phyloP scores from a whole-genome alignment of 1,140 invertebrate species.

The Drosophila auraria region DNA sequence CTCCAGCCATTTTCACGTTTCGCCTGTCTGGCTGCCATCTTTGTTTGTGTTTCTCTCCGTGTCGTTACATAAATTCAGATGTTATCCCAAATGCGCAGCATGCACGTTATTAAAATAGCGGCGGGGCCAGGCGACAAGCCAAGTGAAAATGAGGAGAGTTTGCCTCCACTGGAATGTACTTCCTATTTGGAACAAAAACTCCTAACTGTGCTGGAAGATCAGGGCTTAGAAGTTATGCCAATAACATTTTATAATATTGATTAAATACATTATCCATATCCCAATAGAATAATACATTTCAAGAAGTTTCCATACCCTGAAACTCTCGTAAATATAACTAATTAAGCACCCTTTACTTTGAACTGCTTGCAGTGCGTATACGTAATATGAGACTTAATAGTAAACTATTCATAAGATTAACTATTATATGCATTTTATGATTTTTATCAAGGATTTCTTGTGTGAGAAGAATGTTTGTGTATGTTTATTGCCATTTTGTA shows the following conservation, averaged over 20 bases:
- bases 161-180: not conserved
- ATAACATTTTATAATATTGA: too few relatives aligned
- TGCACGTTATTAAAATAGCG: slow-evolving; percentile 83
- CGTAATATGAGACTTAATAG: slow-evolving; percentile 3
- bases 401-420: too few relatives aligned
- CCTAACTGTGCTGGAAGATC: not conserved
- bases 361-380: slow-evolving; percentile 20
- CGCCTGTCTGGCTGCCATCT: slow-evolving; percentile 70
- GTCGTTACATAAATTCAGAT: slow-evolving; percentile 84
- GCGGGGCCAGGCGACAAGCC: slow-evolving; percentile 21
- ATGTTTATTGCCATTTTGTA: too few relatives aligned
- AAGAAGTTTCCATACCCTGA: too few relatives aligned
- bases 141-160: slow-evolving; percentile 51
- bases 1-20: slow-evolving; percentile 39
- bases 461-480: too few relatives aligned
- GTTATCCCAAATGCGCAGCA: slow-evolving; percentile 83
- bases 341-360: too few relatives aligned
- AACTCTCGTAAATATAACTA: too few relatives aligned
- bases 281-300: too few relatives aligned
- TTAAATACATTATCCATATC: too few relatives aligned
- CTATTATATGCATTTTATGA: too few relatives aligned
- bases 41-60: slow-evolving; percentile 62
- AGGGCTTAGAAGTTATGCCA: not conserved
- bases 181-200: not conserved
- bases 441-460: too few relatives aligned